These are phyloP conservation scores for Carpatolechia fugitivella DNA, from an alignment of 2,888 invertebrate species.

Conservation along the genomic window DNA sequence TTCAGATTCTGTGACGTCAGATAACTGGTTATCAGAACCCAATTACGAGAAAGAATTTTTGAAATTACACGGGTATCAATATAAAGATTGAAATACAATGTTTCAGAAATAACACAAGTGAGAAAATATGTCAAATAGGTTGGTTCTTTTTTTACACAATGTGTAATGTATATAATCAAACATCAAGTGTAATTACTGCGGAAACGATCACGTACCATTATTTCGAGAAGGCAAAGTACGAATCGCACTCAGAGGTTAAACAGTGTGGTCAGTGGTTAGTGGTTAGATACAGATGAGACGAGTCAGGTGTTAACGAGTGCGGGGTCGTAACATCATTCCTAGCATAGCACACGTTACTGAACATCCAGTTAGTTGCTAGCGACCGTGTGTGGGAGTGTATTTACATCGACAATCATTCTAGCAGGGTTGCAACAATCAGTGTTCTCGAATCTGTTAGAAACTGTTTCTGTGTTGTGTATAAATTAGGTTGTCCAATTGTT, in stretches of 20 bases:
- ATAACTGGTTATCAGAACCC: too few relatives aligned
- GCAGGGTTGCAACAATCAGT: slow-evolving; percentile 22
- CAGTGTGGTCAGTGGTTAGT: background rate
- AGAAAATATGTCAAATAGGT: too few relatives aligned
- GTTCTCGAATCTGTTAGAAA: slow-evolving; percentile 21
- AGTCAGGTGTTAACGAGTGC: too few relatives aligned
- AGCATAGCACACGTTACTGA: background rate
- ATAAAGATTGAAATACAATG: too few relatives aligned
- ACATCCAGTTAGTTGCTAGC: background rate
- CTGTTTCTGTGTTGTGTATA: slow-evolving; percentile 44
- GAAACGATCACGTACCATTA: slow-evolving; percentile 13
- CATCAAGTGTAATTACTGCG: background rate
- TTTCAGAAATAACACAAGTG: too few relatives aligned
- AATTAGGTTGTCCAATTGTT: slow-evolving; percentile 43
- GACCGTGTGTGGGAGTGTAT: slow-evolving; percentile 1
- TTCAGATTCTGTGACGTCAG: too few relatives aligned
- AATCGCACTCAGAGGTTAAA: slow-evolving; percentile 6
- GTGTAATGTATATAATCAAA: too few relatives aligned
- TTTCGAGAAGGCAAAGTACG: slow-evolving; percentile 19
- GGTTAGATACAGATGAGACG: slow-evolving; percentile 10
- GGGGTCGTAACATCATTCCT: slow-evolving; percentile 4
- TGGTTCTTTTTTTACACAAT: too few relatives aligned
- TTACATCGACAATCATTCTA: background rate
- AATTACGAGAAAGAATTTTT: too few relatives aligned
- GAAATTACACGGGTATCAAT: too few relatives aligned